Percentiles rank a stretch among this genome's conserved stretches.
These are phyloP conservation scores for Parnassius apollo DNA, from an alignment of 2,888 invertebrate genomes.

Conservation along the genomic window DNA sequence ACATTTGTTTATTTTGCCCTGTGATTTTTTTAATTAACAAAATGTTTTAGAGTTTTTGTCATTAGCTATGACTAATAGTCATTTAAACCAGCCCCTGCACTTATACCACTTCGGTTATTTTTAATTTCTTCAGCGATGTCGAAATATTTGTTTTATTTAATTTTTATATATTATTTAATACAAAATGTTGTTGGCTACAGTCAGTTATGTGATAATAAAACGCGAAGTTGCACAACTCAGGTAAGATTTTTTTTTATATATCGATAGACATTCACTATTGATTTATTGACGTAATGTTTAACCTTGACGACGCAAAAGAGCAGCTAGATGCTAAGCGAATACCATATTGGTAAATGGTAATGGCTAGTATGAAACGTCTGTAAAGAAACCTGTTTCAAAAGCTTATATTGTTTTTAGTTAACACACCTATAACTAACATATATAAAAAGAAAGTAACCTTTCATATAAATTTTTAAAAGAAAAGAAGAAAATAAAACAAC, in stretches of 20 bases:
- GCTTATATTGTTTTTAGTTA: too few species aligned
- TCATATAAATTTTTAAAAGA: too few species aligned
- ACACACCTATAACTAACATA: too few species aligned
- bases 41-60: conserved; percentile 14
- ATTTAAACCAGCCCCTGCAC: conserved; percentile 8
- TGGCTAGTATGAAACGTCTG: too few species aligned
- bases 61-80: conserved; percentile 15
- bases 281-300: conserved; percentile 35
- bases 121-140: conserved; percentile 14
- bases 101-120: conserved; percentile 9
- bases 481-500: too few species aligned
- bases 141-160: conserved; percentile 44
- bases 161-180: conserved; percentile 15
- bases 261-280: conserved; percentile 31
- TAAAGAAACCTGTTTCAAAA: too few species aligned
- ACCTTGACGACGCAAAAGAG: conserved; percentile 27
- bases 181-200: conserved; percentile 48
- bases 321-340: neutral
- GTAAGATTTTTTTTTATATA: conserved; percentile 39
- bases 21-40: conserved; percentile 11
- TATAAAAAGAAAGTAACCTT: too few species aligned
- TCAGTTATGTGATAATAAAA: conserved; percentile 55
- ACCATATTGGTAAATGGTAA: neutral
- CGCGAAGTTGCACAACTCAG: conserved; percentile 64
- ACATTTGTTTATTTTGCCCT: conserved; percentile 15